A percentile compares a stretch with the other conserved stretches of the same genome.
Evolutionary conservation across 35 echinoderm and acorn worm genomes (phyloP).

Genomic region (Eucidaris tribuloides): DNA sequence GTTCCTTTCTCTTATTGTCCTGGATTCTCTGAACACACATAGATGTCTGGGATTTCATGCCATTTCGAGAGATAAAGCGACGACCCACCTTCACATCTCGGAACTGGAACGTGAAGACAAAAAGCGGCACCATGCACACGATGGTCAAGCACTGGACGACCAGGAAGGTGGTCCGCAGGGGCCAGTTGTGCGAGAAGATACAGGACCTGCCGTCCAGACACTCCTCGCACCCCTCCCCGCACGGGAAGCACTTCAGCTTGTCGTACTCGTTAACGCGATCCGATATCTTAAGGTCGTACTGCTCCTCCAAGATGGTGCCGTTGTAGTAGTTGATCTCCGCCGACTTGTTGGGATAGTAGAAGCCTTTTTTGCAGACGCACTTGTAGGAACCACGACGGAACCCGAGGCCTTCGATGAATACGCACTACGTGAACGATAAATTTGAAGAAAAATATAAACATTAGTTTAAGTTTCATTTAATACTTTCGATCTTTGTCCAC

Average conservation of each 20-base stretch:
- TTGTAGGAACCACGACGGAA: slow-evolving; percentile 91
- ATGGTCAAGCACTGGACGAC: slow-evolving; percentile 79
- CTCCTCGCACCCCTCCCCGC: slow-evolving; percentile 76
- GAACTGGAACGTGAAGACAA: slow-evolving; percentile 81
- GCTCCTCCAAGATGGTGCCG: slow-evolving; percentile 68
- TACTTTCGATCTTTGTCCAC: no score
- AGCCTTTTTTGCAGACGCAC: slow-evolving; percentile 81
- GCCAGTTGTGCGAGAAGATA: slow-evolving; percentile 77
- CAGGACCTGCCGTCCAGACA: slow-evolving; percentile 79
- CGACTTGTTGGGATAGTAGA: slow-evolving; percentile 62
- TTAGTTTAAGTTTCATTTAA: no score
- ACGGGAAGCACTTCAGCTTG: slow-evolving; percentile 59
- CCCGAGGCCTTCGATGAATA: slow-evolving; percentile 55
- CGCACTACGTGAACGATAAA: slow-evolving; percentile 58
- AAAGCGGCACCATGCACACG: slow-evolving; percentile 34
- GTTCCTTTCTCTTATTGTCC: no score
- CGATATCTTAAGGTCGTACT: slow-evolving; percentile 29
- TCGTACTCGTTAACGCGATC: slow-evolving; percentile 35
- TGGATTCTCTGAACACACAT: no score
- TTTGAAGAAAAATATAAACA: not conserved
- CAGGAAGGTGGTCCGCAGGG: slow-evolving; percentile 71
- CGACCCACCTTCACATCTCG: slow-evolving; percentile 92
- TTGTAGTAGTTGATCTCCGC: slow-evolving; percentile 68
- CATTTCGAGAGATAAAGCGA: no score
- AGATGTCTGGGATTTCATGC: no score